A percentile compares a stretch with the other conserved stretches of the same genome.
Conservation (phyloP, 2,888 invertebrate genomes). For the Asteroscopus sphinx region DNA sequence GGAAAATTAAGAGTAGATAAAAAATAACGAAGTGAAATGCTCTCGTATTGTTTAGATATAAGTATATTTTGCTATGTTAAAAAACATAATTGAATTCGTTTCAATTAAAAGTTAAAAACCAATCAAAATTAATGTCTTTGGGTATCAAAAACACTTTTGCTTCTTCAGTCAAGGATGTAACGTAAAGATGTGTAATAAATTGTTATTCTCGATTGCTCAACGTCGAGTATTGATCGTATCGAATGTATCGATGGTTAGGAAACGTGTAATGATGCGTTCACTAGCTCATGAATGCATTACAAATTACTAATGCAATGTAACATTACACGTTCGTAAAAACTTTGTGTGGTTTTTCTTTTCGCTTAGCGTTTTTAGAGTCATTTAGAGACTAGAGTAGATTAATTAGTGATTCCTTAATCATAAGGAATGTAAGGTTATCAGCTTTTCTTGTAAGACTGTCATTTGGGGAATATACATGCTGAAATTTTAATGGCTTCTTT, state of each 20-base stretch:
- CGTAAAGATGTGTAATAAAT: constrained; percentile 24
- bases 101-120: background rate
- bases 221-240: constrained; percentile 14
- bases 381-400: background rate
- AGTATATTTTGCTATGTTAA: no score
- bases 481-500: no score
- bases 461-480: no score
- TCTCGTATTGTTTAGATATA: no score
- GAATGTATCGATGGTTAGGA: constrained; percentile 35
- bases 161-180: constrained; percentile 7
- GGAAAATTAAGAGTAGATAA: no score
- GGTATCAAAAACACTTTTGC: constrained; percentile 5
- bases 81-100: background rate
- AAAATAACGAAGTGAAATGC: no score
- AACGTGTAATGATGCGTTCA: constrained; percentile 48
- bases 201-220: constrained; percentile 32
- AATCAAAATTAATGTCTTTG: constrained; percentile 3
- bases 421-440: no score
- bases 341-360: background rate
- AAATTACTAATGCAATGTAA: constrained; percentile 20
- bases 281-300: constrained; percentile 42
- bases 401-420: no score
- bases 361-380: background rate
- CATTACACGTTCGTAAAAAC: constrained; percentile 31
- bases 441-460: no score